These are phyloP conservation scores for Leptopilina drosophilae DNA, from an alignment of 2,888 invertebrate species.

Conservation along the genomic window DNA sequence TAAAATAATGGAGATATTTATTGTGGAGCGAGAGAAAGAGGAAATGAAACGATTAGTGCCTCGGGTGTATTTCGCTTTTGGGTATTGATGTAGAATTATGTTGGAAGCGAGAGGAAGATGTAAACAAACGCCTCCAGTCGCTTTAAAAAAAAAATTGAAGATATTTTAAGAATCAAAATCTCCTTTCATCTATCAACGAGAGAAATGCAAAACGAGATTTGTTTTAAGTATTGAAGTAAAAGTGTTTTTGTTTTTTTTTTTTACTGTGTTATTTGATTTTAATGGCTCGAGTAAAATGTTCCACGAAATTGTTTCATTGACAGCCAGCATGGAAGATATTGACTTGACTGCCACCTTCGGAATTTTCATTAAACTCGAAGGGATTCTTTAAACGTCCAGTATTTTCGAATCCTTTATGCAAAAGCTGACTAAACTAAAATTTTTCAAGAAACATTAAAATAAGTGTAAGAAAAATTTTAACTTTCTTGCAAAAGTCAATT, in stretches of 20 bases:
- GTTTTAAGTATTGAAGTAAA: slow-evolving; percentile 2
- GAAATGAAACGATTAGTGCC: slow-evolving; percentile 25
- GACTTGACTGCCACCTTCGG: too few species aligned
- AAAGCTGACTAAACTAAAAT: too few species aligned
- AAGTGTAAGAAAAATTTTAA: too few species aligned
- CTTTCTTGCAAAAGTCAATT: too few species aligned
- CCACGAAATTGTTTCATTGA: too few species aligned
- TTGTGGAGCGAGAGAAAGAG: not conserved
- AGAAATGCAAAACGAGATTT: slow-evolving; percentile 13
- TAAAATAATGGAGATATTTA: slow-evolving; percentile 2
- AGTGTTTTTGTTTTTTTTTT: not conserved
- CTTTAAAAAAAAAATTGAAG: slow-evolving; percentile 1
- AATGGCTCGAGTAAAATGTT: too few species aligned
- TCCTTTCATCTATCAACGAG: slow-evolving; percentile 10
- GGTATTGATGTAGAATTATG: not conserved
- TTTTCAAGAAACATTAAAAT: too few species aligned
- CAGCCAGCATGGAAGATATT: too few species aligned
- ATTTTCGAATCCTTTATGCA: too few species aligned
- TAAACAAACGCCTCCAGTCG: slow-evolving; percentile 13
- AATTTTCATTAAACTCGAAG: too few species aligned
- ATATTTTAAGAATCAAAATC: slow-evolving; percentile 30
- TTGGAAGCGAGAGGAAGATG: slow-evolving; percentile 4
- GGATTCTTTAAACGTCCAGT: too few species aligned
- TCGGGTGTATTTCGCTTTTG: not conserved
- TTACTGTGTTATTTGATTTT: not conserved